Base-by-base conservation (phyloP, 2,797 vertebrate species). In the Muscicapa striata region DNA sequence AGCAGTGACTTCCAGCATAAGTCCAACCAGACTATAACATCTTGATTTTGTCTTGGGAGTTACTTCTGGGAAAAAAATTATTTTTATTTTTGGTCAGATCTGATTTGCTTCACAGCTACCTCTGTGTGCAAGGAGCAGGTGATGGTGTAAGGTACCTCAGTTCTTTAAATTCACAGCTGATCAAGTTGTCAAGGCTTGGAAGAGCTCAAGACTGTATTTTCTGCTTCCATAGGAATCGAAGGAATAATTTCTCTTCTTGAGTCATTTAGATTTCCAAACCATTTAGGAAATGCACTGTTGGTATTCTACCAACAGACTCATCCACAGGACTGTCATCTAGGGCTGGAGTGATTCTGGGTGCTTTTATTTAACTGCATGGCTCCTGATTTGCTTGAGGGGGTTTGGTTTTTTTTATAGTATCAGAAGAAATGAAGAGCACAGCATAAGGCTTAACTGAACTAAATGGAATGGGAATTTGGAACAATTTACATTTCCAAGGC, bases 221-320 rank as follows among this genome's bases (percentile, higher is more conserved):
- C 63, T 81, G 4, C 46, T 64, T 61, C 30, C 19, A 14, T 5
- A 14, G 70, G 51, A 87, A 69, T 1, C 3, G 49, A n/a, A n/a
- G n/a, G n/a, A n/a, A n/a, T n/a, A n/a, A n/a, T n/a, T 49, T 80
- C 32, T 87, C 27, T 45, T 57, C 46, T n/a, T 57, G 7, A 67
- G 24, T 80, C 24, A 40, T 0, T 66, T 67, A 49, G 16, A 30
- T 62, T 86, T 79, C 22, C 59, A 84, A 64, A 68, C 36, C 6
- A 3, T n/a, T 59, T 48, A 32, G 23, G 24, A 90, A 66, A 29
- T 52, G 40, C 13, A 4, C 9, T 49, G 23, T 57, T 91, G 30
- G 3, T 81, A 13, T 66, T 75, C 16, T 43, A 6, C 30, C 0
- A 1, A 20, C 18, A 61, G 45, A 49, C 64, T n/a, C 5, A 2